Percentiles rank a stretch among this genome's conserved stretches.
phyloP scores from a whole-genome alignment of 2,113 vertebrate genomes.

The Campylorhamphus procurvoides region DNA sequence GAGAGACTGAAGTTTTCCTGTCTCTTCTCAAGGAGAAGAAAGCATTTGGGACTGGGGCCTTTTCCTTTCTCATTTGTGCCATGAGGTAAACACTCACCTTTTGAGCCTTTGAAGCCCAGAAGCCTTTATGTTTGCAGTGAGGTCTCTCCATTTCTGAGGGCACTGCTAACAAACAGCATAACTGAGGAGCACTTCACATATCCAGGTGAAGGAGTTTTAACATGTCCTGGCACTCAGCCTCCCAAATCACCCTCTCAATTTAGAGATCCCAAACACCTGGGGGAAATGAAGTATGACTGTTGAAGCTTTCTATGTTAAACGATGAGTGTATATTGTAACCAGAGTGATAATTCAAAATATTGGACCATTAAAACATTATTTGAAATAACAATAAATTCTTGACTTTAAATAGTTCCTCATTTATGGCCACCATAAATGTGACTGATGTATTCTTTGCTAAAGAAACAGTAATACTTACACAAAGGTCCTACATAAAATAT shows the following conservation, averaged over 20 bases:
- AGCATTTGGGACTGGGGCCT: not conserved
- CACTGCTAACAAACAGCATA: not conserved
- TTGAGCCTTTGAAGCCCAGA: not conserved
- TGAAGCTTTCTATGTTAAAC: not conserved
- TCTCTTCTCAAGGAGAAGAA: not conserved
- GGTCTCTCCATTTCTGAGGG: not conserved
- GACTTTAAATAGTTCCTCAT: not conserved
- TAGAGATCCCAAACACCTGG: not conserved
- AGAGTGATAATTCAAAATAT: not conserved
- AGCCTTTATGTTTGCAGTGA: fast-evolving
- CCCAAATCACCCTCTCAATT: not conserved
- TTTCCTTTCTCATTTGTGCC: not conserved
- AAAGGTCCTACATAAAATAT: not conserved
- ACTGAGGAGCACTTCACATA: not conserved
- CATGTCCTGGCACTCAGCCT: not conserved
- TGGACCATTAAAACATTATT: not conserved
- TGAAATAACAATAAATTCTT: not conserved
- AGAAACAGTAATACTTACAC: not conserved
- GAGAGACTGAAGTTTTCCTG: not conserved
- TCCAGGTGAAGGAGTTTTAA: not conserved
- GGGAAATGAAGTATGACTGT: not conserved
- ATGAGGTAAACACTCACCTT: not conserved
- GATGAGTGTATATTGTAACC: not conserved
- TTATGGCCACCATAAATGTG: not conserved
- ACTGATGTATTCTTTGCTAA: not conserved